Evolutionary conservation across 2,797 vertebrate genomes (phyloP).

Genomic region (Iguana delicatissima): DNA sequence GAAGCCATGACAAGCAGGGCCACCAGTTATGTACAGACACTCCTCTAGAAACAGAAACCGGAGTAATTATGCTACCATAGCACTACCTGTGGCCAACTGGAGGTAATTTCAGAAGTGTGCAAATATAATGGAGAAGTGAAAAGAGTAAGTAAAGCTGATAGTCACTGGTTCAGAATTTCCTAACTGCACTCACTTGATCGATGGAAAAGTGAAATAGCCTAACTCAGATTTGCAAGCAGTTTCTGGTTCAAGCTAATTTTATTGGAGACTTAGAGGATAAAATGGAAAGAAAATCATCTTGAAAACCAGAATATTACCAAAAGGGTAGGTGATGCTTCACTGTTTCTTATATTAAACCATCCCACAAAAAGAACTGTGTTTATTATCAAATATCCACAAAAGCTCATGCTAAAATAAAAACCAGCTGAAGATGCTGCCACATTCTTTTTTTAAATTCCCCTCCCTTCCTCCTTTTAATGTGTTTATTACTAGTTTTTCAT

Average conservation of each 20-base stretch:
- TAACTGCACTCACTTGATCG: not conserved
- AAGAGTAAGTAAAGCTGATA: too few relatives aligned
- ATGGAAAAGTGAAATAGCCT: not conserved
- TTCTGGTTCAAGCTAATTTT: not conserved
- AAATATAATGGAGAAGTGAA: not conserved
- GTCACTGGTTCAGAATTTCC: not conserved
- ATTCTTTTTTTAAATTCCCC: too few relatives aligned
- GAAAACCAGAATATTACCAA: not conserved
- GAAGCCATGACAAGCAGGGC: not conserved
- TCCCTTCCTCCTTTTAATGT: too few relatives aligned
- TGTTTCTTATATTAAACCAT: not conserved
- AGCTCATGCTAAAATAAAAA: too few relatives aligned
- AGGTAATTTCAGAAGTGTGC: not conserved
- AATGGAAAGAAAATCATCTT: not conserved
- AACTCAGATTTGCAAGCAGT: not conserved
- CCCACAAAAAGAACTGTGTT: not conserved
- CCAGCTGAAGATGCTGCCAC: too few relatives aligned
- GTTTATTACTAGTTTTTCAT: not conserved
- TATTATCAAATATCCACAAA: not conserved
- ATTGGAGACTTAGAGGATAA: not conserved
- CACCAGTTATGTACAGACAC: not conserved
- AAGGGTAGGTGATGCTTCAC: not conserved
- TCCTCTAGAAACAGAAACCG: not conserved
- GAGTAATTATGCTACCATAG: not conserved
- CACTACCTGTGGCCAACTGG: too few relatives aligned